Conservation (phyloP, 2,113 vertebrate genomes). For the Gasterosteus aculeatus region DNA sequence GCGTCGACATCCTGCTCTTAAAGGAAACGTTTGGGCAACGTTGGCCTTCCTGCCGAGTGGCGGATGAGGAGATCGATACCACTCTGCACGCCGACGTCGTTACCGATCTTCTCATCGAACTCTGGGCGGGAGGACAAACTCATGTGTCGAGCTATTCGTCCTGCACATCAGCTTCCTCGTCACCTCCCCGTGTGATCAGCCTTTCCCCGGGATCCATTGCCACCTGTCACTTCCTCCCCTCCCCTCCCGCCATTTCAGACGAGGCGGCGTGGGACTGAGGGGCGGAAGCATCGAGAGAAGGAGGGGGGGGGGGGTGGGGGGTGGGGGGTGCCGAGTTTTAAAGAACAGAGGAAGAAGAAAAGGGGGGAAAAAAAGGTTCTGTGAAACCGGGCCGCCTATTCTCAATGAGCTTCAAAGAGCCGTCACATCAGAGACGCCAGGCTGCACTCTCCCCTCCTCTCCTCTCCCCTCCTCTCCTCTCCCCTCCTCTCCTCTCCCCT, state of each 20-base stretch:
- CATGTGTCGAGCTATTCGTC: not conserved
- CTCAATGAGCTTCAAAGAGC: slow-evolving; percentile 62
- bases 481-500: no score
- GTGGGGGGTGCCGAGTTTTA: no score
- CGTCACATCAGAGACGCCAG: slow-evolving; percentile 38
- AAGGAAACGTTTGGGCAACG: not conserved
- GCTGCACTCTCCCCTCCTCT: slow-evolving; percentile 19
- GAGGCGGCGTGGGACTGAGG: slow-evolving; percentile 7
- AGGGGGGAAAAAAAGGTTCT: not conserved
- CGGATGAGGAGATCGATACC: not conserved
- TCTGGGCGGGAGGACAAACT: not conserved
- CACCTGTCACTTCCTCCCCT: slow-evolving; percentile 44
- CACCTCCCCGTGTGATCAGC: slow-evolving; percentile 11
- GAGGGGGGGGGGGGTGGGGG: slow-evolving; percentile 28
- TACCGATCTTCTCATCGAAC: not conserved
- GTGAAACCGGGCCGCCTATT: slow-evolving; percentile 38
- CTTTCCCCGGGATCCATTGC: slow-evolving; percentile 7
- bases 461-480: no score
- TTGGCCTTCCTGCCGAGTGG: not conserved
- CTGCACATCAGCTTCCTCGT: not conserved
- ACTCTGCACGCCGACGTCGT: not conserved
- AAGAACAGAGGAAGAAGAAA: slow-evolving; percentile 4
- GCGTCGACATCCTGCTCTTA: fast-evolving
- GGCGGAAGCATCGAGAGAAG: slow-evolving; percentile 8
- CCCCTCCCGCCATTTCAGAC: slow-evolving; percentile 25